Evolutionary conservation across 2,888 invertebrate genomes (phyloP).

Genomic region (Melipona bicolor): DNA sequence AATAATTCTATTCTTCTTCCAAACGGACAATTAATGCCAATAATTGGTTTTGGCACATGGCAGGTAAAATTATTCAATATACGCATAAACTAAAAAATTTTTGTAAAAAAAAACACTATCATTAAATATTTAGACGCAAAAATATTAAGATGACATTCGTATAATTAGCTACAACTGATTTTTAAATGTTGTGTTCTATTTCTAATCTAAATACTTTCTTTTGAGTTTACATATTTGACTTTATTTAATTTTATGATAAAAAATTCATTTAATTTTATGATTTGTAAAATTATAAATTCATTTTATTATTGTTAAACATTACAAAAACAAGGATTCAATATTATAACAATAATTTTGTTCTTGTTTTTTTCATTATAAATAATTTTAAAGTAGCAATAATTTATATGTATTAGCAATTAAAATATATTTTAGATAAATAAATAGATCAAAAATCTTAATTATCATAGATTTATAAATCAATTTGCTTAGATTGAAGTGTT

Average conservation of each 20-base stretch:
- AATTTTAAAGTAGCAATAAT: too few relatives aligned
- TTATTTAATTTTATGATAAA: neutral
- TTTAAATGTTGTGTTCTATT: neutral
- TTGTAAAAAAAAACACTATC: neutral
- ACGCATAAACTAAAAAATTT: neutral
- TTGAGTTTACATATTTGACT: neutral
- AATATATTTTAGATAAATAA: too few relatives aligned
- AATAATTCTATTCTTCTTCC: constrained; percentile 79
- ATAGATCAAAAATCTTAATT: too few relatives aligned
- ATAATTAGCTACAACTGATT: neutral
- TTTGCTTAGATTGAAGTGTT: neutral
- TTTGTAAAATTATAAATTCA: too few relatives aligned
- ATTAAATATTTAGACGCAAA: neutral
- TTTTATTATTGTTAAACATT: neutral
- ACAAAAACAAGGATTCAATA: neutral
- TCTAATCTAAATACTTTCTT: neutral
- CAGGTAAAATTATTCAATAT: constrained; percentile 86
- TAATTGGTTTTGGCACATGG: constrained; percentile 92
- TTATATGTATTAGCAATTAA: too few relatives aligned
- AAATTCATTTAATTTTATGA: too few relatives aligned
- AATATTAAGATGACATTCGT: neutral
- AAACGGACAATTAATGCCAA: constrained; percentile 88
- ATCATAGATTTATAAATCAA: neutral
- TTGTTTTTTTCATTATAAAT: too few relatives aligned
- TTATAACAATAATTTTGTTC: too few relatives aligned